Percentiles rank a stretch among this genome's conserved stretches.
phyloP scores from a whole-genome alignment of 1,140 invertebrate genomes.

The Drosophila erecta region DNA sequence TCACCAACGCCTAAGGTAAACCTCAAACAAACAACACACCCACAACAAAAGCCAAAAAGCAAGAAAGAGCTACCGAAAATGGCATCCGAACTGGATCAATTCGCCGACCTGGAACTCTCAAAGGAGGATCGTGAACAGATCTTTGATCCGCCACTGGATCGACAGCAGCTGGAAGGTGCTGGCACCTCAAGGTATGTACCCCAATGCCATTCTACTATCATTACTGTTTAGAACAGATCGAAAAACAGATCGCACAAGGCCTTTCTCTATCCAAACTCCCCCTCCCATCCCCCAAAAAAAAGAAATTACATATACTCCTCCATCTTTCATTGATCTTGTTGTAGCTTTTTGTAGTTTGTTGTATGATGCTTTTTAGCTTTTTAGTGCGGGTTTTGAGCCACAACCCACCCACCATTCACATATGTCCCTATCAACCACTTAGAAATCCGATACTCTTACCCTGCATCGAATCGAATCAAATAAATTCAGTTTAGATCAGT shows the following conservation, averaged over 20 bases:
- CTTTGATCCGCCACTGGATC: conserved; percentile 84
- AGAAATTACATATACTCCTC: conserved; percentile 4
- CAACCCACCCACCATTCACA: conserved; percentile 8
- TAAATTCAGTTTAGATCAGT: background rate
- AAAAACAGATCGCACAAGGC: conserved; percentile 7
- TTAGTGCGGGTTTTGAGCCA: conserved; percentile 28
- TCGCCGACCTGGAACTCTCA: conserved; percentile 84
- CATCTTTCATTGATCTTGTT: conserved; percentile 46
- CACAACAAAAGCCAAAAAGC: conserved; percentile 12
- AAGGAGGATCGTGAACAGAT: conserved; percentile 85
- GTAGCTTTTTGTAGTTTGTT: conserved; percentile 57
- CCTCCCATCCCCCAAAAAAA: background rate
- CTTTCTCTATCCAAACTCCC: conserved; percentile 19
- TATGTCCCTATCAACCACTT: conserved; percentile 2
- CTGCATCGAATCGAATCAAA: conserved; percentile 1
- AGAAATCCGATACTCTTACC: conserved; percentile 32
- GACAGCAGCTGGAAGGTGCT: conserved; percentile 84
- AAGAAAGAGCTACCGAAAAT: conserved; percentile 49
- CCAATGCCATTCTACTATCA: background rate
- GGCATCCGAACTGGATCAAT: conserved; percentile 85
- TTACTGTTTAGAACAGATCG: background rate
- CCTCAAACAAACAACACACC: background rate
- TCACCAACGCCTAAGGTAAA: background rate
- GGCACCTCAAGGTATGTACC: conserved; percentile 83
- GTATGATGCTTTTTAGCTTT: conserved; percentile 56